Conservation (phyloP, 2,113 vertebrate genomes). For the Chascanopsetta lugubris region DNA sequence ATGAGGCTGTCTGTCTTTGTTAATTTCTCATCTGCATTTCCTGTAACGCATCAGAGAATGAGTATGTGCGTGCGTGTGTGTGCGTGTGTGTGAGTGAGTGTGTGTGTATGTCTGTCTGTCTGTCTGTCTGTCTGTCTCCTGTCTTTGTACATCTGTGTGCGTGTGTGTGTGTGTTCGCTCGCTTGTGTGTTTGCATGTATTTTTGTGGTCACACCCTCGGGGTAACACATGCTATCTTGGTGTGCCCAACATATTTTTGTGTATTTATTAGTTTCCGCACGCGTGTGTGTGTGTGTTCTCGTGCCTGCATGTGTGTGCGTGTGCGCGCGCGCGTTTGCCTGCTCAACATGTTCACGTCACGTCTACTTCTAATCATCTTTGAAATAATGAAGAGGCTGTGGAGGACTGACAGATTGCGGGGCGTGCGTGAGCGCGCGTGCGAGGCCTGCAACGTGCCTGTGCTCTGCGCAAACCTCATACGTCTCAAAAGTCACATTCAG, state of each 20-base stretch:
- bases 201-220: slow-evolving; percentile 51
- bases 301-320: not conserved
- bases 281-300: not conserved
- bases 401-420: slow-evolving; percentile 43
- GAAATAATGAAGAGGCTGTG: slow-evolving; percentile 60
- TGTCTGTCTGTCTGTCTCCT: not conserved
- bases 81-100: not conserved
- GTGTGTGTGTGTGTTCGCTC: not conserved
- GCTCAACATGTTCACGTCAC: slow-evolving; percentile 62
- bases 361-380: slow-evolving; percentile 63
- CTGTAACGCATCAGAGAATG: slow-evolving; percentile 25
- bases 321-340: slow-evolving; percentile 20
- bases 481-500: slow-evolving; percentile 23
- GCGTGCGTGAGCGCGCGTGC: not conserved
- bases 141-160: not conserved
- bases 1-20: slow-evolving; percentile 56
- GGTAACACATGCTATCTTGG: slow-evolving; percentile 67
- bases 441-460: slow-evolving; percentile 3
- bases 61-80: slow-evolving; percentile 4
- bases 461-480: slow-evolving; percentile 14
- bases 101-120: not conserved
- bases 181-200: not conserved
- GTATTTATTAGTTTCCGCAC: slow-evolving; percentile 25
- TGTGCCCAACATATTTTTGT: slow-evolving; percentile 53
- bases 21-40: slow-evolving; percentile 63